Base-by-base conservation (phyloP, 2,113 vertebrate species). In the Callaeas wilsoni region DNA sequence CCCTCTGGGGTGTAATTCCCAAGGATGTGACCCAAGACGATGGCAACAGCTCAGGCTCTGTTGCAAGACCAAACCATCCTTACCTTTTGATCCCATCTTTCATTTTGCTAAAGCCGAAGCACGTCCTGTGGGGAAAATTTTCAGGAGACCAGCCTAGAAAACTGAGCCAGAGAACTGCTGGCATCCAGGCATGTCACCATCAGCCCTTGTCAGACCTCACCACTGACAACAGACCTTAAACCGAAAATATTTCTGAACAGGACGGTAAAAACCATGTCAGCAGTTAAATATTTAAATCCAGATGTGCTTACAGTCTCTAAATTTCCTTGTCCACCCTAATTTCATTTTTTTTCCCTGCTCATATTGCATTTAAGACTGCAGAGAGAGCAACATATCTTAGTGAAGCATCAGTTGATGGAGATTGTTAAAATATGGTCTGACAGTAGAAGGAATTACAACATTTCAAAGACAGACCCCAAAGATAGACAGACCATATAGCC, bases 41-140 rank as follows among this genome's bases (percentile, higher is more conserved):
- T 1, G 7, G 64, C 50, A 67, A 29, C 42, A 83, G 32, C 44
- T 37, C 46, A 39, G 30, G 25, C 33, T 57, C 56, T 0, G 0
- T 7, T 0, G 0, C 37, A 35, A 55, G 47, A 44, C 9, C 63
- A 76, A 87, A 35, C 30, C 8, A 62, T 39, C 27, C 10, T 65
- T n/a, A 19, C 1, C 10, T 55, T 81, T 39, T 59, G 14, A 63
- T 77, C 52, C 65, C 16, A 16, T 30, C 70, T 59, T 59, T 75
- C 37, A 55, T 47, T 83, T 73, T 73, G 27, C 25, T 80, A 20
- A 30, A 79, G 29, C 16, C 57, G 42, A 29, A 87, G 46, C 17
- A 8, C 9, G n/a, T 85, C 30, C 49, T 71, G 35, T 76, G 37
- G 52, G 4, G 18, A 75, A 70, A n/a, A 13, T 11, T 84, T 87